A percentile compares a stretch with the other conserved stretches of the same genome.
phyloP scores from a whole-genome alignment of 2,888 invertebrate genomes.

The Drosophila quasianomalipes region DNA sequence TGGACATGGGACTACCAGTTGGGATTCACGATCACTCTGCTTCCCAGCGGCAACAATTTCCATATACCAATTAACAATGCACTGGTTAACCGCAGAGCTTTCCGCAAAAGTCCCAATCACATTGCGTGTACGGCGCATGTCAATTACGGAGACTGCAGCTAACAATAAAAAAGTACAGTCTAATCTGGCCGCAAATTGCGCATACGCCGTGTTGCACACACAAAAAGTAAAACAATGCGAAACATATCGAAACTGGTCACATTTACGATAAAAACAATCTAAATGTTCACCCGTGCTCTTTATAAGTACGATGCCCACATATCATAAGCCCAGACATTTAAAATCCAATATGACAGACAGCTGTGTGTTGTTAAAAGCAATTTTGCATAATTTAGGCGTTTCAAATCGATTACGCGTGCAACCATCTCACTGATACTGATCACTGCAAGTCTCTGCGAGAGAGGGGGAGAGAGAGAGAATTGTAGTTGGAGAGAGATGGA shows the following conservation, averaged over 20 bases:
- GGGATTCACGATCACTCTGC: conserved; percentile 44
- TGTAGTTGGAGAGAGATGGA: conserved; percentile 1
- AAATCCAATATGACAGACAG: conserved; percentile 38
- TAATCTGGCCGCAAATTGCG: conserved; percentile 24
- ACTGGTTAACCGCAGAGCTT: conserved; percentile 52
- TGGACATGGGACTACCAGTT: conserved; percentile 29
- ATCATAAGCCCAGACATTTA: conserved; percentile 32
- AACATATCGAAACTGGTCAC: conserved; percentile 37
- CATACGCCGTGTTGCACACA: conserved; percentile 47
- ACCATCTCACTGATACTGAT: conserved; percentile 18
- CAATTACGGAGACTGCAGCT: conserved; percentile 25
- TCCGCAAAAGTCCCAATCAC: conserved; percentile 17
- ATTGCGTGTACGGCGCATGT: conserved; percentile 36
- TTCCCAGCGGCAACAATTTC: conserved; percentile 28
- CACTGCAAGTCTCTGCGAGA: background rate
- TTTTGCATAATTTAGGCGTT: conserved; percentile 67
- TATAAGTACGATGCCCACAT: conserved; percentile 44
- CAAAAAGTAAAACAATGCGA: conserved; percentile 9
- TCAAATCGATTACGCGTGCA: conserved; percentile 65
- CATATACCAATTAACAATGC: conserved; percentile 20
- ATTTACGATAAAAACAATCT: conserved; percentile 43
- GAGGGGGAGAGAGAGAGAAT: background rate
- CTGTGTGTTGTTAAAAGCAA: conserved; percentile 36
- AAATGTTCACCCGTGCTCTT: conserved; percentile 41
- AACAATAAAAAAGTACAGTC: conserved; percentile 9